phyloP scores from a whole-genome alignment of 2,113 vertebrate genomes.

The Sterrhoptilus dennistouni region DNA sequence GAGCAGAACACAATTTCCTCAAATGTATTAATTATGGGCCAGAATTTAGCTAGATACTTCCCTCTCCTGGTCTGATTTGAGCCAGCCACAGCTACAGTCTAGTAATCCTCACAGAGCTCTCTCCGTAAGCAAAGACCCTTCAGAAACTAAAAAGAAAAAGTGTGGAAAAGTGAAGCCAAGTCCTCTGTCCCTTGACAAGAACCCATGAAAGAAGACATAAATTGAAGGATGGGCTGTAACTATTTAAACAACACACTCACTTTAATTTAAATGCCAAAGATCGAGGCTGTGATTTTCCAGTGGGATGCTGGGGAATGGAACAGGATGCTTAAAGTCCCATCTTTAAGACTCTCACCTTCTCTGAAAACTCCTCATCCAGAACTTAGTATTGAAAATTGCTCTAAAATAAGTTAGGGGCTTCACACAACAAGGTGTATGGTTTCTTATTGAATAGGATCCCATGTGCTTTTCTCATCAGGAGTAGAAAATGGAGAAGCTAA shows the following conservation, averaged over 20 bases:
- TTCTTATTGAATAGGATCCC: not conserved
- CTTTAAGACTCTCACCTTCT: not conserved
- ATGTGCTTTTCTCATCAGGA: not conserved
- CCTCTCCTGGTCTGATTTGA: constrained; percentile 11
- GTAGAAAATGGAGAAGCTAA: not conserved
- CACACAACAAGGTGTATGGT: not conserved
- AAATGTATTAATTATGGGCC: constrained; percentile 35
- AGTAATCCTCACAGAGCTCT: not conserved
- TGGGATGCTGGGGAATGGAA: not conserved
- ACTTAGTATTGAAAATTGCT: not conserved
- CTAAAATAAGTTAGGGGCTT: not conserved
- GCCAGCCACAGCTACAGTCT: not conserved
- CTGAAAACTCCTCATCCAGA: not conserved
- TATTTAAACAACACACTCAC: not conserved
- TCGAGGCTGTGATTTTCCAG: not conserved
- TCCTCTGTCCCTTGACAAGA: not conserved
- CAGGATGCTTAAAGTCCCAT: not conserved
- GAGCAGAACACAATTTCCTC: constrained; percentile 39
- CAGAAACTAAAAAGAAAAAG: not conserved
- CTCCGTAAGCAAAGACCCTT: not conserved
- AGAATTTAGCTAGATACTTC: constrained; percentile 23
- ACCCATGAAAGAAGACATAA: not conserved
- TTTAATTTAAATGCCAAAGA: not conserved
- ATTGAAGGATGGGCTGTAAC: not conserved
- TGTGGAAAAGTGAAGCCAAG: not conserved